Conservation (phyloP, 2,113 vertebrate species). For the Neolamprologus kungweensis region DNA sequence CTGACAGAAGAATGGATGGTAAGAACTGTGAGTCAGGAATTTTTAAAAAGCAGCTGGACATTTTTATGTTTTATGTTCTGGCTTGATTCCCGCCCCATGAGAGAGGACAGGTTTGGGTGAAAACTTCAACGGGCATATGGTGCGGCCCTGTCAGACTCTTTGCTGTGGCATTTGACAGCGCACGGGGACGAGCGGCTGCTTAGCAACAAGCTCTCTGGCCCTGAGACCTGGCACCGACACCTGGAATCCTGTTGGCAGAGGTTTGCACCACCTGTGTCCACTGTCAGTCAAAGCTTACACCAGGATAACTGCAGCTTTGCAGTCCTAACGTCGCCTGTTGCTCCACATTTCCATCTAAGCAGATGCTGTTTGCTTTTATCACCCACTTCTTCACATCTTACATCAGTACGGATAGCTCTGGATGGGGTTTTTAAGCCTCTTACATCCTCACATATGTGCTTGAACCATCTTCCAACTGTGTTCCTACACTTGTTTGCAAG, state of each 20-base stretch:
- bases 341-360: not conserved
- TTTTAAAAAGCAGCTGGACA: not conserved
- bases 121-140: conserved; percentile 24
- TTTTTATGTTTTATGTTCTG: not conserved
- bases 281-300: conserved; percentile 29
- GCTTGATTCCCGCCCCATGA: not conserved
- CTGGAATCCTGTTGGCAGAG: conserved; percentile 38
- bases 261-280: conserved; percentile 34
- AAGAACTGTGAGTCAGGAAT: not conserved
- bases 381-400: not conserved
- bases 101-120: not conserved
- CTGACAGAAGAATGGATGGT: not conserved
- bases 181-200: conserved; percentile 78
- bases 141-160: conserved; percentile 7
- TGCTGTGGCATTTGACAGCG: conserved; percentile 29
- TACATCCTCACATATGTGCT: not conserved
- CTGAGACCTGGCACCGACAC: conserved; percentile 52
- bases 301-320: not conserved
- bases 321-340: not conserved
- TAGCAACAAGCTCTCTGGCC: conserved; percentile 85
- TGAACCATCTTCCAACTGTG: accelerated
- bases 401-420: not conserved
- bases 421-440: not conserved
- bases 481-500: not conserved
- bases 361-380: not conserved